Percentiles rank a stretch among this genome's conserved stretches.
Conservation (phyloP, 2,113 vertebrate genomes). For the Ursus arctos region DNA sequence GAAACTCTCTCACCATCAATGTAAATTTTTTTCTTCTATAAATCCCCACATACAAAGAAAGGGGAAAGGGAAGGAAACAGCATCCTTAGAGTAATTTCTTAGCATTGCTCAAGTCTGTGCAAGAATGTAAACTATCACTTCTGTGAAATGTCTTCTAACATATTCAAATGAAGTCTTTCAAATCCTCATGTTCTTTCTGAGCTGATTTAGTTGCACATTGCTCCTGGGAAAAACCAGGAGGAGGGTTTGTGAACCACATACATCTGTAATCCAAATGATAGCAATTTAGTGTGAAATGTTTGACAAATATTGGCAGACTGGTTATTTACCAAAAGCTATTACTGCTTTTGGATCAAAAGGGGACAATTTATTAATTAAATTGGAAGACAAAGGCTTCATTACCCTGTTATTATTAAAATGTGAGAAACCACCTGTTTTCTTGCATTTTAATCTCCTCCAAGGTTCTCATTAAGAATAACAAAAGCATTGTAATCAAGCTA, state of each 20-base stretch:
- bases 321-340: constrained; percentile 56
- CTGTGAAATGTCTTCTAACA: constrained; percentile 41
- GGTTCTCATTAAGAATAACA: constrained; percentile 19
- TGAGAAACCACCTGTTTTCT: constrained; percentile 54
- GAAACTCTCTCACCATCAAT: not conserved
- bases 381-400: constrained; percentile 54
- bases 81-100: not conserved
- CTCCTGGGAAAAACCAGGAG: constrained; percentile 11
- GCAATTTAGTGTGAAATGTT: constrained; percentile 48
- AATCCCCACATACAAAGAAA: constrained; percentile 42
- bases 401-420: constrained; percentile 43
- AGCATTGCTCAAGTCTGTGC: constrained; percentile 4
- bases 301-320: constrained; percentile 33
- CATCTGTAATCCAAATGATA: constrained; percentile 48
- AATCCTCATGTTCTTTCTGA: constrained; percentile 56
- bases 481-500: constrained; percentile 13
- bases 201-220: not conserved
- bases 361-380: constrained; percentile 62
- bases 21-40: not conserved
- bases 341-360: constrained; percentile 52
- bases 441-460: not conserved
- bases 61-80: not conserved
- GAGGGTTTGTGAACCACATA: not conserved
- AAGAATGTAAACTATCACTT: constrained; percentile 44
- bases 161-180: constrained; percentile 59